These are phyloP conservation scores for Lutraria lutraria DNA, from an alignment of 2,888 invertebrate species.

Conservation along the genomic window DNA sequence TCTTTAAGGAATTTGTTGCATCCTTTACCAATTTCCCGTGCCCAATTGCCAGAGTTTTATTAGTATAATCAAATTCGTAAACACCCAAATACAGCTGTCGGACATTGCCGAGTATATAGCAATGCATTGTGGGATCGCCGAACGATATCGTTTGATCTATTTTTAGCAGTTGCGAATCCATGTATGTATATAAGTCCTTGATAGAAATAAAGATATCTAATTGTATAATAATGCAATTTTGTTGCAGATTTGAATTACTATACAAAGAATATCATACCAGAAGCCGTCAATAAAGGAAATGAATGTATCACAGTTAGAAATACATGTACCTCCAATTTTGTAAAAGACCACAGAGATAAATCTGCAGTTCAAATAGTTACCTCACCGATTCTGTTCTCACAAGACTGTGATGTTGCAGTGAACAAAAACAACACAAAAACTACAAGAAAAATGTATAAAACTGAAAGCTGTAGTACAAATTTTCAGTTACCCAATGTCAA, in stretches of 20 bases:
- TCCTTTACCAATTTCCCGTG: too few relatives aligned
- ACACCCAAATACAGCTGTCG: too few relatives aligned
- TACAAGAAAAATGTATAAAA: not conserved
- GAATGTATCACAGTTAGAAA: not conserved
- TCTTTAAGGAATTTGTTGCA: too few relatives aligned
- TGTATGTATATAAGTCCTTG: too few relatives aligned
- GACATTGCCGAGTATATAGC: too few relatives aligned
- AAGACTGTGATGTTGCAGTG: not conserved
- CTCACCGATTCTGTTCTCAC: slow-evolving; percentile 22
- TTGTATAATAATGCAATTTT: not conserved
- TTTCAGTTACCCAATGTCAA: not conserved
- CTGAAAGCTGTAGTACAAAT: not conserved
- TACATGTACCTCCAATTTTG: not conserved
- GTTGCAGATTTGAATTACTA: not conserved
- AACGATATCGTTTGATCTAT: too few relatives aligned
- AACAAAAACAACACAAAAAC: not conserved
- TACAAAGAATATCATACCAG: not conserved
- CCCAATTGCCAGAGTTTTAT: too few relatives aligned
- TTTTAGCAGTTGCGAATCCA: too few relatives aligned
- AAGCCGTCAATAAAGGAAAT: not conserved
- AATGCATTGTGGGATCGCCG: too few relatives aligned
- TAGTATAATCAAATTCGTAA: too few relatives aligned
- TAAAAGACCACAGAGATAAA: not conserved
- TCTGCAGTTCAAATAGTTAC: not conserved
- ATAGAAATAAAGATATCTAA: too few relatives aligned